These are phyloP conservation scores for Teleogryllus occipitalis DNA, from an alignment of 1,140 invertebrate species.

Conservation along the genomic window DNA sequence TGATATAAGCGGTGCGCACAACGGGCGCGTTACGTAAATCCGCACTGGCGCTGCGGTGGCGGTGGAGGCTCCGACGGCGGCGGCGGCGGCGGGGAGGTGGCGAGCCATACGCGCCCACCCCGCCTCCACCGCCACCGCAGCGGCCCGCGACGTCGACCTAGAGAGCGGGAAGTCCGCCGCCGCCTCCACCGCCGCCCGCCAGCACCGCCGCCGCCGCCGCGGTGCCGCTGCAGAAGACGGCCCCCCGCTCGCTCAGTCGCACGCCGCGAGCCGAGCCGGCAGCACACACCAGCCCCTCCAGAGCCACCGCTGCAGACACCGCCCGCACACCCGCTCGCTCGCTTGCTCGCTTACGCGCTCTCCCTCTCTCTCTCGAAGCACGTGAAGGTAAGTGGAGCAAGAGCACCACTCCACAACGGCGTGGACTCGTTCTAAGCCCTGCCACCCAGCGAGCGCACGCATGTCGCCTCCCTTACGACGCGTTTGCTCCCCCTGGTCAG, in stretches of 20 bases:
- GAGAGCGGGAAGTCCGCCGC: not conserved
- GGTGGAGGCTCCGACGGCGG: no score
- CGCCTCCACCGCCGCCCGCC: no score
- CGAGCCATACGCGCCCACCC: not conserved
- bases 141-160: not conserved
- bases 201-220: no score
- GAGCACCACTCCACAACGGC: not conserved
- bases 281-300: not conserved
- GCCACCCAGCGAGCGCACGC: no score
- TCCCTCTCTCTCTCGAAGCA: not conserved
- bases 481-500: no score
- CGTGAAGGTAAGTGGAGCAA: constrained; percentile 3
- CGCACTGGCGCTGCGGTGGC: no score
- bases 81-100: no score
- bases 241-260: not conserved
- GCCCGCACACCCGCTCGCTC: not conserved
- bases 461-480: no score
- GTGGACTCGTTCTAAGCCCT: not conserved
- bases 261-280: no score
- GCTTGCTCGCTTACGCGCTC: not conserved
- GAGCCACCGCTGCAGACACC: not conserved
- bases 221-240: no score
- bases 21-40: not conserved
- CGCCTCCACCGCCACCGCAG: not conserved
- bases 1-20: no score